phyloP scores from a whole-genome alignment of 2,113 vertebrate species.

The Pycnonotus jocosus region DNA sequence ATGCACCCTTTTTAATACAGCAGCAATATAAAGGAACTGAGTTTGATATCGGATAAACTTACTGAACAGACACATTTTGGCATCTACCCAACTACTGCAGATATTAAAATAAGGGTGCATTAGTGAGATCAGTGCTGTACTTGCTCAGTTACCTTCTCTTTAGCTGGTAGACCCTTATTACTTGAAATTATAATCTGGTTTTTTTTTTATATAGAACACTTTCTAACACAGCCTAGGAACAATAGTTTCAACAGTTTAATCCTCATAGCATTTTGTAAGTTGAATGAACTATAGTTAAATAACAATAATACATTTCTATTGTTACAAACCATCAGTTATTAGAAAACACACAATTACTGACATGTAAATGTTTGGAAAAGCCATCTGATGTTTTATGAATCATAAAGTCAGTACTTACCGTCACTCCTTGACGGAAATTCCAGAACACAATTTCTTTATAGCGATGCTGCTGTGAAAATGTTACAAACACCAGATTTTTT shows the following conservation, averaged over 20 bases:
- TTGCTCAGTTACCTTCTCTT: neutral
- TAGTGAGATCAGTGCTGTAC: neutral
- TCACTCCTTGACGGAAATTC: neutral
- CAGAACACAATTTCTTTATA: neutral
- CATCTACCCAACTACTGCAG: neutral
- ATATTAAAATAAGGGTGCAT: neutral
- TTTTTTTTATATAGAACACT: neutral
- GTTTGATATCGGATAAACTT: neutral
- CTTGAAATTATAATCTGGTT: neutral
- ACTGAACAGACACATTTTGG: neutral
- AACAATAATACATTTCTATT: neutral
- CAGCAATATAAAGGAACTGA: neutral
- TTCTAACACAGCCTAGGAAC: neutral
- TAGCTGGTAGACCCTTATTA: neutral
- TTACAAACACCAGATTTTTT: neutral
- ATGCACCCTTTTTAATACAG: neutral
- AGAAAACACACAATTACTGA: neutral
- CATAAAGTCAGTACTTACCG: slow-evolving; percentile 43
- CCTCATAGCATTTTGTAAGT: neutral
- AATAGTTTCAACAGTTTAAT: neutral
- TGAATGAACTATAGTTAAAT: neutral
- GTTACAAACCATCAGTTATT: neutral
- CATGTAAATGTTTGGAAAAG: neutral
- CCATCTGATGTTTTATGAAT: neutral
- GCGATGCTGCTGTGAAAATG: neutral